A percentile compares a stretch with the other conserved stretches of the same genome.
phyloP scores from a whole-genome alignment of 2,797 vertebrate genomes.

The Tachyglossus aculeatus region DNA sequence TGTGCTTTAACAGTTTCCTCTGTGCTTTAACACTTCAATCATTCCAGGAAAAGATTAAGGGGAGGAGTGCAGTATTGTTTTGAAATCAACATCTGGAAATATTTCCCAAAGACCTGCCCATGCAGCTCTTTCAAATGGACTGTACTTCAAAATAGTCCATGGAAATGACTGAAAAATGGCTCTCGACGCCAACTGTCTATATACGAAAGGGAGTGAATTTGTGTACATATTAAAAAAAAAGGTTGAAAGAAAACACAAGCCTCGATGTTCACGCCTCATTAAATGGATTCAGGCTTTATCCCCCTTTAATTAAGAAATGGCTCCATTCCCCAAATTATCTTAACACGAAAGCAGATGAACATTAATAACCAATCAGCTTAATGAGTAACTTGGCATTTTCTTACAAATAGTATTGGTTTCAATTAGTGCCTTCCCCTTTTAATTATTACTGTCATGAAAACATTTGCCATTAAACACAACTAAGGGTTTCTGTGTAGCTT shows the following conservation, averaged over 20 bases:
- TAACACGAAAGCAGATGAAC: conserved; percentile 17
- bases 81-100: conserved; percentile 12
- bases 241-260: background rate
- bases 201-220: background rate
- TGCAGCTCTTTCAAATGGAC: background rate
- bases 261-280: background rate
- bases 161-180: conserved; percentile 8
- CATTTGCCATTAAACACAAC: background rate
- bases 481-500: background rate
- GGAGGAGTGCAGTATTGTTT: background rate
- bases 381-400: background rate
- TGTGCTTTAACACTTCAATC: background rate
- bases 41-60: background rate
- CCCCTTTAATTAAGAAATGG: background rate
- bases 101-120: background rate
- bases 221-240: background rate
- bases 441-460: background rate
- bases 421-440: background rate
- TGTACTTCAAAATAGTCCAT: background rate
- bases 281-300: background rate
- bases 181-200: background rate
- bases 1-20: background rate
- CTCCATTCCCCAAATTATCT: background rate
- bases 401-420: background rate
- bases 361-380: background rate